phyloP scores from a whole-genome alignment of 2,797 vertebrate species.

The Trachurus trachurus region DNA sequence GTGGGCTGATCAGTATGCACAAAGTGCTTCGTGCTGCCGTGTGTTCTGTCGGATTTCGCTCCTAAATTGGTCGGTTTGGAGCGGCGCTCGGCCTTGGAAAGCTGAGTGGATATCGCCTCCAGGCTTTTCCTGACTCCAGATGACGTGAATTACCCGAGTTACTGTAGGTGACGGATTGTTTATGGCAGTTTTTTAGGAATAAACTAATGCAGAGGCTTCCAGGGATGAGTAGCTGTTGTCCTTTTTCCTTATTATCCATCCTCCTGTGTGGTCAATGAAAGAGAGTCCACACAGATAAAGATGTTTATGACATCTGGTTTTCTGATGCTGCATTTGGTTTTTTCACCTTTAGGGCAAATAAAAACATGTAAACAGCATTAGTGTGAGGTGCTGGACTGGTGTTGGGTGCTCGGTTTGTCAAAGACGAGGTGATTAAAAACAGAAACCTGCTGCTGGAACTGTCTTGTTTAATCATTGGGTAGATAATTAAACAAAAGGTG shows the following conservation, averaged over 20 bases:
- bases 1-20: constrained; percentile 54
- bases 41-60: constrained; percentile 31
- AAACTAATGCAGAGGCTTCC: background rate
- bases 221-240: constrained; percentile 15
- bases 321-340: background rate
- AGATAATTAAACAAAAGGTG: too few relatives aligned
- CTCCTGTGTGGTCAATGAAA: background rate
- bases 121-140: constrained; percentile 33
- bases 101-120: constrained; percentile 37
- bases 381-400: background rate
- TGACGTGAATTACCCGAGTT: constrained; percentile 28
- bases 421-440: too few relatives aligned
- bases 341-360: background rate
- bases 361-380: background rate
- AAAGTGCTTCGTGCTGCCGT: constrained; percentile 26
- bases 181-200: constrained; percentile 17
- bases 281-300: background rate
- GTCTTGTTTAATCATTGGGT: too few relatives aligned
- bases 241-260: background rate
- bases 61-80: constrained; percentile 55
- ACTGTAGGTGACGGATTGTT: constrained; percentile 30
- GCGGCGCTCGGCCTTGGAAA: constrained; percentile 45
- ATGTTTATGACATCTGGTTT: background rate
- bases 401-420: too few relatives aligned
- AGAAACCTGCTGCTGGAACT: too few relatives aligned